A percentile compares a stretch with the other conserved stretches of the same genome.
Conservation (phyloP, 2,888 invertebrate genomes). For the Resseliella maxima region DNA sequence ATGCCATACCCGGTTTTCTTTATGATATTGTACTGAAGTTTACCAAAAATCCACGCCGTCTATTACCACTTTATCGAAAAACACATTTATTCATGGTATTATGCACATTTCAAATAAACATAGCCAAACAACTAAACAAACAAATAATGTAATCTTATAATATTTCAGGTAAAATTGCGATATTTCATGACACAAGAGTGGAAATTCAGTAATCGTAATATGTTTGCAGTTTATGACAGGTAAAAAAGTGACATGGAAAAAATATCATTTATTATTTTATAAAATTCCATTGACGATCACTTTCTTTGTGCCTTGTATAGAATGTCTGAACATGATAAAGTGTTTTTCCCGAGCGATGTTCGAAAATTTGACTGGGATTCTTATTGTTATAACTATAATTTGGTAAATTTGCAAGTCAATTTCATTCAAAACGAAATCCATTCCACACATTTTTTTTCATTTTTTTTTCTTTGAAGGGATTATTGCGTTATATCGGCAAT, state of each 20-base stretch:
- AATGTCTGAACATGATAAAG: slow-evolving; percentile 60
- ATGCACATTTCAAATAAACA: neutral
- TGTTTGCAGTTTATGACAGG: slow-evolving; percentile 59
- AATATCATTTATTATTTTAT: neutral
- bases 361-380: slow-evolving; percentile 57
- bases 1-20: slow-evolving; percentile 60
- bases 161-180: slow-evolving; percentile 55
- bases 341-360: slow-evolving; percentile 60
- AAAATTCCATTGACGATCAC: neutral
- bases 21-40: slow-evolving; percentile 59
- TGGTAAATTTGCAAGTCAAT: too few relatives aligned
- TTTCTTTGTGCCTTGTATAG: slow-evolving; percentile 36
- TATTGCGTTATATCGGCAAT: slow-evolving; percentile 57
- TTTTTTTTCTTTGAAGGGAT: too few relatives aligned
- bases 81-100: slow-evolving; percentile 59
- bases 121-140: neutral
- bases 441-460: too few relatives aligned
- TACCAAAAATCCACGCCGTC: slow-evolving; percentile 58
- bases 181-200: slow-evolving; percentile 60
- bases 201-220: slow-evolving; percentile 60
- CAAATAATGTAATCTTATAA: neutral
- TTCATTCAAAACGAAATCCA: too few relatives aligned
- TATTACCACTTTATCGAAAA: slow-evolving; percentile 60
- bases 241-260: slow-evolving; percentile 13
- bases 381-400: slow-evolving; percentile 59